Percentiles rank a stretch among this genome's conserved stretches.
Evolutionary conservation across 2,797 vertebrate species (phyloP).

Genomic region (Netta rufina): DNA sequence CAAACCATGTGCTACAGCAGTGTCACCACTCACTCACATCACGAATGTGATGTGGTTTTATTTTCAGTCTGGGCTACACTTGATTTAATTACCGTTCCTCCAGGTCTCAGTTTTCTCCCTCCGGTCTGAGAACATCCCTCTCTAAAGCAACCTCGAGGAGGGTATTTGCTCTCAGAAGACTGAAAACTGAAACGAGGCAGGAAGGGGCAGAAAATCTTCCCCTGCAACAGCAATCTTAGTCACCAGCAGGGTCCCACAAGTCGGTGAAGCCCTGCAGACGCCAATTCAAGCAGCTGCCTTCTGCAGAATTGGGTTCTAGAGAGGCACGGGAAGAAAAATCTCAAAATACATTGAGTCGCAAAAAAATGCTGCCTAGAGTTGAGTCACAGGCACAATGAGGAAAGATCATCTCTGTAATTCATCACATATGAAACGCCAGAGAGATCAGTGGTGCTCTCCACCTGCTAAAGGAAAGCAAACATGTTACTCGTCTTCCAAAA

Average conservation of each 20-base stretch:
- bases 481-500: neutral
- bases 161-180: neutral
- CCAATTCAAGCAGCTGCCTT: neutral
- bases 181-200: neutral
- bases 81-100: neutral
- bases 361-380: neutral
- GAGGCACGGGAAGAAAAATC: neutral
- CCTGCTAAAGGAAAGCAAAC: neutral
- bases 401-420: neutral
- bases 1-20: neutral
- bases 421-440: fast-evolving
- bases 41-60: neutral
- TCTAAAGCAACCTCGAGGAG: neutral
- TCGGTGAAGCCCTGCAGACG: neutral
- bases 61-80: neutral
- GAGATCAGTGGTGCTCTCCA: neutral
- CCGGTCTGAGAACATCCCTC: fast-evolving
- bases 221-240: neutral
- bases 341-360: neutral
- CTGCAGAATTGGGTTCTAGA: neutral
- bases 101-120: neutral
- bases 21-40: fast-evolving
- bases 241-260: neutral
- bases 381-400: fast-evolving
- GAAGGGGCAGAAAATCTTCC: neutral